Evolutionary conservation across 1,140 invertebrate species (phyloP), one percentile per base, ranked within the genome.

Genomic region (Homarus americanus): DNA sequence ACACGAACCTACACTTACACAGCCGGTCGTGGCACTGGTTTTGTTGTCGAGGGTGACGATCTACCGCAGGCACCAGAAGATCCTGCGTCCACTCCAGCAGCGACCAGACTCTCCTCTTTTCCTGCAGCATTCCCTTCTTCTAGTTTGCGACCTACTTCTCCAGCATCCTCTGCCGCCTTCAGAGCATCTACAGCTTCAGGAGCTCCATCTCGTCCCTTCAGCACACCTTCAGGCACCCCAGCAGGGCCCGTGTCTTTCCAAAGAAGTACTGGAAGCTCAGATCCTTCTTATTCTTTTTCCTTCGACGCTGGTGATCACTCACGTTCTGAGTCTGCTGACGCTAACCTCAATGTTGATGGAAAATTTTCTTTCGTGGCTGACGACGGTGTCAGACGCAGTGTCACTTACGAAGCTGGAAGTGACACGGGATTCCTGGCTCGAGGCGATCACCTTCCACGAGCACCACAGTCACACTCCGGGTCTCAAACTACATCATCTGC

Each of bases 301-400:
- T 93, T 87, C 40, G 79, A 92, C 15, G 92, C 93, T 20, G 93
- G 93, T 49, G 93, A 93, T 17, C 93, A 93, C 82, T 78, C 82
- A 5, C 69, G 93, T 20, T 75, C 92, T 44, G 87, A 91, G 53
- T 84, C 87, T 69, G 80, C 87, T 10, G 92, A 92, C 72, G 75
- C 72, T 53, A 75, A 92, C 63, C 73, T 92, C 15, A 92, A 92
- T 58, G 87, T 92, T 3, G 80, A 87, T 28, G 92, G 92, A 34
- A 49, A 90, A n/a, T 90, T 82, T 63, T 91, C 82, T 75, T 90
- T 92, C 44, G 80, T 91, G 17, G 92, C 87, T 58, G 92, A 92
- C 44, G 92, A 92, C 63, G 92, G 92, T 41, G 58, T 90, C 53
- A 82, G 75, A 53, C 75, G 92, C 38, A 79, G 38, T 9, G 92